These are phyloP conservation scores for Heteropelma amictum DNA, from an alignment of 2,888 invertebrate species.

Conservation along the genomic window DNA sequence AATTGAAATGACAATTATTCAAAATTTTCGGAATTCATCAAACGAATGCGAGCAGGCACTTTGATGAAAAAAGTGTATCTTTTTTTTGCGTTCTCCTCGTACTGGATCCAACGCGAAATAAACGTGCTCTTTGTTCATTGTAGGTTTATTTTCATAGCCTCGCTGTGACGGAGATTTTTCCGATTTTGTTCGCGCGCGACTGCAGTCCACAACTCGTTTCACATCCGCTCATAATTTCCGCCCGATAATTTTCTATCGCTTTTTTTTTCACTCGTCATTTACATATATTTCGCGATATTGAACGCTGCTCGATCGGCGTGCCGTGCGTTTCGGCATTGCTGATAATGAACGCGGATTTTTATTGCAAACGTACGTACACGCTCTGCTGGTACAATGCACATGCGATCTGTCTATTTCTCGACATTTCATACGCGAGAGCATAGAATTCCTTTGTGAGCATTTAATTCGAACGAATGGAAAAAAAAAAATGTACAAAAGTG, in stretches of 20 bases:
- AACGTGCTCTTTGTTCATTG: too few species aligned
- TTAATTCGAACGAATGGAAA: background rate
- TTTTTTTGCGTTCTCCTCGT: too few species aligned
- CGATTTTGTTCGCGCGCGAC: background rate
- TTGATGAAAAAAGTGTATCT: too few species aligned
- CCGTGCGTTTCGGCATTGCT: background rate
- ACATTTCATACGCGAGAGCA: background rate
- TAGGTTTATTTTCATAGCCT: too few species aligned
- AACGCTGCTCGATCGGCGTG: slow-evolving; percentile 1
- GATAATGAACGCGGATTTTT: background rate
- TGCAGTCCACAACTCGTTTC: slow-evolving; percentile 5
- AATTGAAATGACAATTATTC: too few species aligned
- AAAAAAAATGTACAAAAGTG: background rate
- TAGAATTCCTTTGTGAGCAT: slow-evolving; percentile 5
- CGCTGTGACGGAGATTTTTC: too few species aligned
- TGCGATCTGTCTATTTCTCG: slow-evolving; percentile 1
- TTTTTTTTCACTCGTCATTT: slow-evolving; percentile 2
- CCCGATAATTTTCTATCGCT: slow-evolving; percentile 27
- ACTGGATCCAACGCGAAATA: too few species aligned
- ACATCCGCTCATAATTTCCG: slow-evolving; percentile 14
- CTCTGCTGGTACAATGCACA: slow-evolving; percentile 1
- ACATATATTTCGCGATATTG: background rate
- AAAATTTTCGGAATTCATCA: too few species aligned
- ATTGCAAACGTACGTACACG: background rate
- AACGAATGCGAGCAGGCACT: too few species aligned